Evolutionary conservation across 2,888 invertebrate genomes (phyloP).

Genomic region (Apodemia duryi): DNA sequence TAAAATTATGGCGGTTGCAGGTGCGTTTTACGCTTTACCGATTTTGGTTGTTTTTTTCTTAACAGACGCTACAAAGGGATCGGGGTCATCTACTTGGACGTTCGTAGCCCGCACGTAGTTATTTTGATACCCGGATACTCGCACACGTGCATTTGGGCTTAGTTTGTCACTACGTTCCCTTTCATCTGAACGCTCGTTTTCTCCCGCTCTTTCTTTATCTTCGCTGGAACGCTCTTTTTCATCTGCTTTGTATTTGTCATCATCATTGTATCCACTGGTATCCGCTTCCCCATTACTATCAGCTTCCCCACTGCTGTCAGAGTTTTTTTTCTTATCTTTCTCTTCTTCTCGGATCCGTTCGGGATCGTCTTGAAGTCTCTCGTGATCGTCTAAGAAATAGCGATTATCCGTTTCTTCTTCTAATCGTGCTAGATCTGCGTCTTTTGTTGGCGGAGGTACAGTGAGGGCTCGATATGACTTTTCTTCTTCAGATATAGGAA

Average conservation of each 20-base stretch:
- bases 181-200: slow-evolving; percentile 39
- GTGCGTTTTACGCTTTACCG: slow-evolving; percentile 33
- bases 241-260: slow-evolving; percentile 26
- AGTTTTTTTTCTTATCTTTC: slow-evolving; percentile 34
- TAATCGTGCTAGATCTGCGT: slow-evolving; percentile 53
- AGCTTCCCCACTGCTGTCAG: slow-evolving; percentile 39
- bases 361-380: slow-evolving; percentile 53
- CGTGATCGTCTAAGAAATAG: slow-evolving; percentile 55
- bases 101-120: slow-evolving; percentile 58
- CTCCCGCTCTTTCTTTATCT: slow-evolving; percentile 39
- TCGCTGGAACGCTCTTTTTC: slow-evolving; percentile 38
- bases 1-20: slow-evolving; percentile 57
- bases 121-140: slow-evolving; percentile 54
- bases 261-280: slow-evolving; percentile 17
- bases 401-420: slow-evolving; percentile 41
- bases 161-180: slow-evolving; percentile 43
- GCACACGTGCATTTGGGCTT: slow-evolving; percentile 55
- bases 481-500: slow-evolving; percentile 61
- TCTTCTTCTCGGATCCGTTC: slow-evolving; percentile 37
- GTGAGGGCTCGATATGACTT: slow-evolving; percentile 48
- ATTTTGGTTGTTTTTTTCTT: slow-evolving; percentile 36
- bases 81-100: slow-evolving; percentile 54
- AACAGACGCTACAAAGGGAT: slow-evolving; percentile 34
- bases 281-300: slow-evolving; percentile 32
- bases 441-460: slow-evolving; percentile 56